phyloP scores from a whole-genome alignment of 2,888 invertebrate species.

The Dryobota labecula region DNA sequence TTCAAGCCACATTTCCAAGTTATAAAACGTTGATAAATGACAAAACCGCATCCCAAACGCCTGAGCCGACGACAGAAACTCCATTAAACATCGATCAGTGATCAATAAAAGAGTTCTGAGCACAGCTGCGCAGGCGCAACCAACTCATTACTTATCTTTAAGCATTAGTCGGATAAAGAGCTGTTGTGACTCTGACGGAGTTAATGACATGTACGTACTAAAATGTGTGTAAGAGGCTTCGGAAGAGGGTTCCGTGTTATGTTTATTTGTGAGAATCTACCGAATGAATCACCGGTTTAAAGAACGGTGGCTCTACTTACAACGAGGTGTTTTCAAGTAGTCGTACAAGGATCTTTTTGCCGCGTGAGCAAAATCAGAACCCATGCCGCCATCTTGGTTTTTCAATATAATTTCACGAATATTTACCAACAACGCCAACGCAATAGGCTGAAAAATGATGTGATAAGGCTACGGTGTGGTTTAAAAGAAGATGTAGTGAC shows the following conservation, averaged over 20 bases:
- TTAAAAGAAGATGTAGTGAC: too few species aligned
- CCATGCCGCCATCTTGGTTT: background rate
- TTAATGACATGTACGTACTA: conserved; percentile 61
- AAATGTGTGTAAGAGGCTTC: conserved; percentile 37
- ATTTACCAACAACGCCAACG: background rate
- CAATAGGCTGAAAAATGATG: too few species aligned
- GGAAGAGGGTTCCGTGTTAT: conserved; percentile 24
- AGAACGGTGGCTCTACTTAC: conserved; percentile 9
- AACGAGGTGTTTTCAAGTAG: background rate
- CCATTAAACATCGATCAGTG: conserved; percentile 80
- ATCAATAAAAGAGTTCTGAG: conserved; percentile 76
- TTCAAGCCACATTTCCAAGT: conserved; percentile 33
- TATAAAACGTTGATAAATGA: conserved; percentile 63
- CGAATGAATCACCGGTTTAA: conserved; percentile 15
- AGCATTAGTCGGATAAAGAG: conserved; percentile 82
- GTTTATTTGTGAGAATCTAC: conserved; percentile 17
- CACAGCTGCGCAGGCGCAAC: conserved; percentile 77
- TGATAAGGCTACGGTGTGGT: too few species aligned
- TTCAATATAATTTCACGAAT: background rate
- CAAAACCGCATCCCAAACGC: conserved; percentile 56
- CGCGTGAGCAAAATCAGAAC: background rate
- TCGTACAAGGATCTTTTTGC: background rate
- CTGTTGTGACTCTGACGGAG: conserved; percentile 77
- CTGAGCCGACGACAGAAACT: conserved; percentile 68
- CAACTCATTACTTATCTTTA: conserved; percentile 82